Percentiles rank a stretch among this genome's conserved stretches.
These are phyloP conservation scores for Opisthocomus hoazin DNA, from an alignment of 2,113 vertebrate genomes.

Conservation along the genomic window DNA sequence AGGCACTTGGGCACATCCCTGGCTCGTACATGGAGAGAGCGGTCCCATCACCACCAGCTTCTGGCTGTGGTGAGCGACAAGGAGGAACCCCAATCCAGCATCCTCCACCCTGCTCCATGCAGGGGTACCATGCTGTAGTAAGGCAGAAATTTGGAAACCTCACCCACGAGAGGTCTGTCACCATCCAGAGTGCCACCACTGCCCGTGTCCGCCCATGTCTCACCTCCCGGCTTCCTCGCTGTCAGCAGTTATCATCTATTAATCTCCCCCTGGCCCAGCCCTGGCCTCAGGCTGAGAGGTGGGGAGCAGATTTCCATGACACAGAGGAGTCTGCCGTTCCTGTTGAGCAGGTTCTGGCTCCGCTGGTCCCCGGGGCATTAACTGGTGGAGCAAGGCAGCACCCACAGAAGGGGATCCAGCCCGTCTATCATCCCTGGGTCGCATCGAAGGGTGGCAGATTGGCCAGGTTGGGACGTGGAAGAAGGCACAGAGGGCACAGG, in stretches of 20 bases:
- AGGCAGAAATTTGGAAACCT: neutral
- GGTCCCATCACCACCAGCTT: neutral
- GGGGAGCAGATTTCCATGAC: neutral
- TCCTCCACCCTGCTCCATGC: neutral
- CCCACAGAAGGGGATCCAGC: neutral
- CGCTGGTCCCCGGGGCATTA: accelerated
- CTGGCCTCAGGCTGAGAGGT: neutral
- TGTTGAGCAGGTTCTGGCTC: conserved; percentile 2
- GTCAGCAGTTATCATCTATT: neutral
- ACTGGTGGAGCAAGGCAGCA: neutral
- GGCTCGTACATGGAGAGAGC: accelerated
- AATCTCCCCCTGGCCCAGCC: neutral
- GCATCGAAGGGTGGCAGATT: neutral
- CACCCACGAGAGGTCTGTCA: neutral
- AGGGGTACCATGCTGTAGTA: neutral
- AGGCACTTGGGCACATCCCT: accelerated
- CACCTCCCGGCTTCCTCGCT: neutral
- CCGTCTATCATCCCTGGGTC: neutral
- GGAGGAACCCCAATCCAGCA: neutral
- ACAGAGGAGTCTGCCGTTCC: neutral
- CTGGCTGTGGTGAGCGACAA: neutral
- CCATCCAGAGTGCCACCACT: neutral
- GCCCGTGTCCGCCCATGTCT: neutral
- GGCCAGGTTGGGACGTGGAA: neutral
- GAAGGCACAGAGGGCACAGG: neutral